A percentile compares a stretch with the other conserved stretches of the same genome.
Conservation (phyloP, 2,797 vertebrate species). For the Hirundo rustica region DNA sequence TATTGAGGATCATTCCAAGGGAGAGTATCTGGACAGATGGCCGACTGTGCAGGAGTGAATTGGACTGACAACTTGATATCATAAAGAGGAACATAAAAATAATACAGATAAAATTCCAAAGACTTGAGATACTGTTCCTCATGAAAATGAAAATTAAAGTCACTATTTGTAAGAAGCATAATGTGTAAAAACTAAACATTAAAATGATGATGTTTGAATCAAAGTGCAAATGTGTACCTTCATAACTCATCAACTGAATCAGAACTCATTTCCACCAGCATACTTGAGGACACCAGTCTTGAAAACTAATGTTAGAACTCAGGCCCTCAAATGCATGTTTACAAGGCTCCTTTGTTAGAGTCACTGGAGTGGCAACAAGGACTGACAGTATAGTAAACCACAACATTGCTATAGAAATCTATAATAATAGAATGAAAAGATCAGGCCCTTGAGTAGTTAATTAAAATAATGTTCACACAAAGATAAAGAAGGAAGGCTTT, state of each 20-base stretch:
- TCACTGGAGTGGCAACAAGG: background rate
- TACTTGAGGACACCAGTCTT: background rate
- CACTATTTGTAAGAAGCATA: background rate
- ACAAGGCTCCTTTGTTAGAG: background rate
- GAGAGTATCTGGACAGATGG: constrained; percentile 28
- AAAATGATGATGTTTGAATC: background rate
- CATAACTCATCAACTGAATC: background rate
- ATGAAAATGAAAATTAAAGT: background rate
- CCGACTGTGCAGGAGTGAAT: background rate
- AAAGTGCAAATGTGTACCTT: background rate
- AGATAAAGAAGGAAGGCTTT: background rate
- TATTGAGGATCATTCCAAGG: background rate
- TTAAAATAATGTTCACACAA: background rate
- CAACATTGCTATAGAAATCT: background rate
- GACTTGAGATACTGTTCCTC: background rate
- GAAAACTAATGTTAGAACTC: background rate
- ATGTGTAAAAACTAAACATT: background rate
- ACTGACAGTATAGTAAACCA: background rate
- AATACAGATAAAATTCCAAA: background rate
- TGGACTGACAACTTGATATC: background rate
- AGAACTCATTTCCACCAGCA: background rate
- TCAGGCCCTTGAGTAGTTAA: background rate
- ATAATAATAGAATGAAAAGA: background rate
- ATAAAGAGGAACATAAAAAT: background rate
- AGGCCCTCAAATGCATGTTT: background rate